Conservation (phyloP, 2,888 invertebrate genomes). For the Zaprionus bogoriensis region DNA sequence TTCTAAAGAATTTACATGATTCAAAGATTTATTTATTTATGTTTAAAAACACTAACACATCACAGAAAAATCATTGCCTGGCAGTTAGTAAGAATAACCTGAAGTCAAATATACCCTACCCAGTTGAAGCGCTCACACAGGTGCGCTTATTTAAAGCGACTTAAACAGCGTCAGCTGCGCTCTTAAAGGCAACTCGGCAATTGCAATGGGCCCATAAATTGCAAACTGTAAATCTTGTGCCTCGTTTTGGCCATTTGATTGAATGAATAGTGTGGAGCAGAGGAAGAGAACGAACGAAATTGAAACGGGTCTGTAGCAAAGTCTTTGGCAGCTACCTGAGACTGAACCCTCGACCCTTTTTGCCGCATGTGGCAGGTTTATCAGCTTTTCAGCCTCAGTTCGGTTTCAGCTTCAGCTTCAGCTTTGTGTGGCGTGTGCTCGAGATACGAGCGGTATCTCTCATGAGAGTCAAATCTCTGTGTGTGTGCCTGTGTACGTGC, state of each 20-base stretch:
- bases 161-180: not conserved
- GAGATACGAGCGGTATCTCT: slow-evolving; percentile 40
- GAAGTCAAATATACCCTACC: no score
- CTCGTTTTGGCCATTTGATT: slow-evolving; percentile 53
- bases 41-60: no score
- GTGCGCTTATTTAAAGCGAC: not conserved
- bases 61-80: no score
- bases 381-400: slow-evolving; percentile 16
- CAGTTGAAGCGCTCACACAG: no score
- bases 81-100: no score
- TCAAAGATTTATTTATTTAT: no score
- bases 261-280: slow-evolving; percentile 42
- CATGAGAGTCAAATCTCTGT: not conserved
- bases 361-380: slow-evolving; percentile 43
- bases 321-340: slow-evolving; percentile 12
- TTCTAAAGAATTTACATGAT: no score
- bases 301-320: no score
- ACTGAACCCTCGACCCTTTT: slow-evolving; percentile 1
- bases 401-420: not conserved
- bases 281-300: no score
- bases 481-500: slow-evolving; percentile 25
- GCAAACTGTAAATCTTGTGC: slow-evolving; percentile 17
- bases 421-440: slow-evolving; percentile 31
- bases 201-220: slow-evolving; percentile 29
- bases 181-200: not conserved